These are phyloP conservation scores for Thalpophila matura DNA, from an alignment of 2,888 invertebrate genomes.

Conservation along the genomic window DNA sequence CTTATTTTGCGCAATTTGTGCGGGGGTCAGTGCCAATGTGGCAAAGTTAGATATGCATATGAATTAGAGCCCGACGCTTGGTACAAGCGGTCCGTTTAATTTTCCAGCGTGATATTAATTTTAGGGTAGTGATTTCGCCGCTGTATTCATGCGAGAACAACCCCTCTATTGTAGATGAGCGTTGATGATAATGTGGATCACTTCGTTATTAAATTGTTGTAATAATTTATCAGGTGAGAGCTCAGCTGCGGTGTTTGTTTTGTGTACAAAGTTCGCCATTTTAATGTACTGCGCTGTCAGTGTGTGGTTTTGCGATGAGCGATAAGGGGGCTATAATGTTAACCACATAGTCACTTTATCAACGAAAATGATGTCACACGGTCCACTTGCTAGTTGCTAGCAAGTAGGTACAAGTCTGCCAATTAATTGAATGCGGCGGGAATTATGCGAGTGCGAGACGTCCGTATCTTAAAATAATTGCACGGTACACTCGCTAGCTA, in stretches of 20 bases:
- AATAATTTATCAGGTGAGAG: conserved; percentile 62
- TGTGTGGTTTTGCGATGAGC: conserved; percentile 40
- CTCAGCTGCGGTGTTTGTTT: conserved; percentile 41
- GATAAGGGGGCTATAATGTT: conserved; percentile 33
- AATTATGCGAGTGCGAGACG: conserved; percentile 40
- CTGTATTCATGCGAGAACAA: conserved; percentile 72
- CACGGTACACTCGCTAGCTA: conserved; percentile 41
- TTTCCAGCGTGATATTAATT: conserved; percentile 83
- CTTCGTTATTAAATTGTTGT: conserved; percentile 65
- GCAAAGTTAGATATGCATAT: conserved; percentile 77
- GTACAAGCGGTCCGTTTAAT: conserved; percentile 76
- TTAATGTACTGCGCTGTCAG: conserved; percentile 37
- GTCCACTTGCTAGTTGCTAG: conserved; percentile 43
- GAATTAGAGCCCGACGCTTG: conserved; percentile 67
- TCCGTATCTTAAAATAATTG: conserved; percentile 60
- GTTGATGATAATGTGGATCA: conserved; percentile 80
- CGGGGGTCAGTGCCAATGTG: conserved; percentile 75
- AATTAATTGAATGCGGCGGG: conserved; percentile 53
- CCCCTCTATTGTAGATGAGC: conserved; percentile 71
- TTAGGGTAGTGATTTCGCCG: conserved; percentile 80
- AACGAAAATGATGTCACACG: conserved; percentile 63
- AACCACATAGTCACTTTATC: conserved; percentile 55
- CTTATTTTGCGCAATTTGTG: conserved; percentile 67
- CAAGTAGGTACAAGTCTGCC: conserved; percentile 53
- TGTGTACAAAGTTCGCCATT: conserved; percentile 30